Evolutionary conservation across 2,888 invertebrate species (phyloP), one percentile per base, ranked within the genome.

Genomic region (Tanypteryx hageni): DNA sequence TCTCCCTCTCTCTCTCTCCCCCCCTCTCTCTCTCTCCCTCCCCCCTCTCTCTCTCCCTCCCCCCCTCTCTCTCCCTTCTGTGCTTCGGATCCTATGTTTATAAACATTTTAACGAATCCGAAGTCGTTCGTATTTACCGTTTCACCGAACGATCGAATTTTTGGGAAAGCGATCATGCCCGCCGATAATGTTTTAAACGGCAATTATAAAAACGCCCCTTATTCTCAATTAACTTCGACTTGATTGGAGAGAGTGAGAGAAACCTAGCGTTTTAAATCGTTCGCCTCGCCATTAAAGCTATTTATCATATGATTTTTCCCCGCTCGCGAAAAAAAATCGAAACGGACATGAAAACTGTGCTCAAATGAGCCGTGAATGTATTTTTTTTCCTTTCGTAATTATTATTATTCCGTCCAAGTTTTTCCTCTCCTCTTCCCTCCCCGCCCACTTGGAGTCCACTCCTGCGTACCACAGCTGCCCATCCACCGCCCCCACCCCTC

Each of bases 321-420:
- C 57, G 44, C 83, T 83, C 83, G 83, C 83, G 83, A 83, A 57
- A 57, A 83, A 83, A 13, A 57, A 83, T n/a, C 83, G 83, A 44
- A 83, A 83, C n/a, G 83, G 83, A 83, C 83, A 83, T 83, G 83
- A 57, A 83, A 83, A 83, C 83, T 83, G 83, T 11, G 83, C 44
- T 83, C 83, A 83, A 83, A 83, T 83, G 92, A 92, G 84, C 92
- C 93, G 92, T 64, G 92, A 92, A 92, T 92, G 83, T 86, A 89
- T 82, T 92, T 92, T 89, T 89, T 59, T 92, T 89, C 92, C 22
- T 61, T 84, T 91, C 5, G 5, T 44, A 44, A 44, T 44, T 44
- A 44, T 44, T 44, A 44, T 44, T 58, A 92, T 58, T 92, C 84
- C 76, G 44, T 92, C 76, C 92, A 93, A 92, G 92, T 93, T 92